Evolutionary conservation across 2,113 vertebrate genomes (phyloP).

Genomic region (Plestiodon gilberti): DNA sequence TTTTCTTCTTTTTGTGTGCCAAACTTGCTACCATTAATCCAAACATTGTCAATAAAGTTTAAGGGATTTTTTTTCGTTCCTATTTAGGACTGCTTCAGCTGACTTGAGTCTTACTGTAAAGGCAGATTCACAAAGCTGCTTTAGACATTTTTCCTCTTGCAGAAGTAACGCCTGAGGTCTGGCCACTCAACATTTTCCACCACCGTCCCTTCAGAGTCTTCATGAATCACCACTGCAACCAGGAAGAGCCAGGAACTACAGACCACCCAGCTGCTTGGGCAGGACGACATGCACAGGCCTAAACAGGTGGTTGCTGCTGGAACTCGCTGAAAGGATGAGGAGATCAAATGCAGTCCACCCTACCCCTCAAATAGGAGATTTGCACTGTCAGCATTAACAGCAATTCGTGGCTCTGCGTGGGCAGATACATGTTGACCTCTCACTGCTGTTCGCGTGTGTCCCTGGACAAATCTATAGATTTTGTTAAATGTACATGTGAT

Average conservation of each 20-base stretch:
- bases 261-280: too few relatives aligned
- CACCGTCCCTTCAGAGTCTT: too few relatives aligned
- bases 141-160: neutral
- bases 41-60: conserved; percentile 37
- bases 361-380: neutral
- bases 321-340: neutral
- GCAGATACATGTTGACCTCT: neutral
- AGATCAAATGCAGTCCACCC: neutral
- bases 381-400: neutral
- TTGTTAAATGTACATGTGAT: too few relatives aligned
- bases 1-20: conserved; percentile 53
- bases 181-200: too few relatives aligned
- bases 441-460: neutral
- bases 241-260: too few relatives aligned
- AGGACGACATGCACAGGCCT: too few relatives aligned
- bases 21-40: conserved; percentile 66
- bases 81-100: neutral
- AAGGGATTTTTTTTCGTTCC: conserved; percentile 12
- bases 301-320: neutral
- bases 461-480: neutral
- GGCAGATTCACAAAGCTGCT: neutral
- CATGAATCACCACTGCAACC: too few relatives aligned
- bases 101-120: neutral
- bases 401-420: neutral
- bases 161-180: too few relatives aligned